Evolutionary conservation across 2,113 vertebrate species (phyloP), one percentile per base, ranked within the genome.

Genomic region (Pardalotus punctatus): DNA sequence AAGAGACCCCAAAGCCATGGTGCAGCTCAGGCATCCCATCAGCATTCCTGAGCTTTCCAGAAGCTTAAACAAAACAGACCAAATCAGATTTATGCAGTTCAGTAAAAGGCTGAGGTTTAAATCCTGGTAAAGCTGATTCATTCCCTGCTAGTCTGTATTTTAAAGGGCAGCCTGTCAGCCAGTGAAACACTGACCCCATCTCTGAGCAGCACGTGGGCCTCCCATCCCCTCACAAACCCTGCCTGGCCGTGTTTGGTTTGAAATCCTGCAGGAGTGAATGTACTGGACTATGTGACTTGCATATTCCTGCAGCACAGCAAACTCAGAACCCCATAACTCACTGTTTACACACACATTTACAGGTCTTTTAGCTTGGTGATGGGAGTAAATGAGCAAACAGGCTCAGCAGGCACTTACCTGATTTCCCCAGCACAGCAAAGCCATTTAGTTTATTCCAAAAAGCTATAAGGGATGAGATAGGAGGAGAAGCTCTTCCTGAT

Each of bases 291-390:
- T 0, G 11, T 88, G 88, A 64, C 43, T 35, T 48, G 72, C 82
- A 90, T 81, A 51, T 48, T 35, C 73, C 69, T 67, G 33, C 56
- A 83, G 56, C 69, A 13, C 40, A 78, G 51, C 22, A 29, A 8
- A 51, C 76, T 43, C 76, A 20, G 40, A 78, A 57, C 3, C 56
- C 74, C 79, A 42, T 78, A 90, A 67, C 36, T 83, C 72, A 64
- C 18, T 78, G 40, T 96, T 96, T 88, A 81, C 90, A 94, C 94
- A 88, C 69, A 71, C 54, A 64, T 90, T 90, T 83, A 65, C 65
- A 79, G 45, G 80, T 65, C 67, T 61, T 48, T 81, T 67, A 42
- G 36, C 64, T 71, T 42, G 28, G 61, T 73, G 74, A 81, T 82
- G 43, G 24, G 27, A 51, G 38, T 38, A 82, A 94, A 90, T 28